A percentile compares a stretch with the other conserved stretches of the same genome.
Conservation (phyloP, 2,113 vertebrate species). For the Thinocorus orbignyianus region DNA sequence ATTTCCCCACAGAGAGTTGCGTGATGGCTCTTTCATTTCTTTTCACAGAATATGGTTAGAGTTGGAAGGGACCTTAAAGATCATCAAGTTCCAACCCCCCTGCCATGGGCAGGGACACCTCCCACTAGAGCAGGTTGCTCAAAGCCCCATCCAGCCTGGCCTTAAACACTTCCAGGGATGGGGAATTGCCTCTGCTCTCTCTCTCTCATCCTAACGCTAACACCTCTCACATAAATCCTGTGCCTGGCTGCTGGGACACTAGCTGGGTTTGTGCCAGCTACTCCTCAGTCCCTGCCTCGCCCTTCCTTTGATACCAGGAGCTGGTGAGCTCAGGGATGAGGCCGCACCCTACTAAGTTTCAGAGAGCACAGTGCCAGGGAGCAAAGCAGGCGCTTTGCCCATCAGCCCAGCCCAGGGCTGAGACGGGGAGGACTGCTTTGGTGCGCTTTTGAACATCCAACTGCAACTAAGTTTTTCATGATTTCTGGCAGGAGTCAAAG, state of each 20-base stretch:
- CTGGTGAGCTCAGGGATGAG: not conserved
- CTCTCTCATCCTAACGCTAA: accelerated
- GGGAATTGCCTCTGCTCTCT: not conserved
- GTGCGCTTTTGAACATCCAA: not conserved
- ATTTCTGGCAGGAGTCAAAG: not conserved
- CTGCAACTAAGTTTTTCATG: not conserved
- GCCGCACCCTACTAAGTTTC: not conserved
- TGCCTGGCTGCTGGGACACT: accelerated
- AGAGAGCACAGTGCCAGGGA: no score
- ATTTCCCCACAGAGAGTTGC: not conserved
- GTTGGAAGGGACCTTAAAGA: no score
- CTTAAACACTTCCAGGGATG: no score
- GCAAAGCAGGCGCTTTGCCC: accelerated
- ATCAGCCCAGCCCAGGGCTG: not conserved
- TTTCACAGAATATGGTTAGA: no score
- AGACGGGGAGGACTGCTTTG: not conserved
- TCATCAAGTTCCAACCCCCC: no score
- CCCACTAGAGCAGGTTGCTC: no score
- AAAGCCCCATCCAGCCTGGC: no score
- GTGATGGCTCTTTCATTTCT: not conserved
- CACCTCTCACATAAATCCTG: not conserved
- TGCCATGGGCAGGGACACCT: no score
- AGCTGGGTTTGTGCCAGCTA: not conserved
- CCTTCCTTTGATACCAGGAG: not conserved
- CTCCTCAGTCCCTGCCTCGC: accelerated